These are phyloP conservation scores for Nomada hirtipes DNA, from an alignment of 2,888 invertebrate genomes.

Conservation along the genomic window DNA sequence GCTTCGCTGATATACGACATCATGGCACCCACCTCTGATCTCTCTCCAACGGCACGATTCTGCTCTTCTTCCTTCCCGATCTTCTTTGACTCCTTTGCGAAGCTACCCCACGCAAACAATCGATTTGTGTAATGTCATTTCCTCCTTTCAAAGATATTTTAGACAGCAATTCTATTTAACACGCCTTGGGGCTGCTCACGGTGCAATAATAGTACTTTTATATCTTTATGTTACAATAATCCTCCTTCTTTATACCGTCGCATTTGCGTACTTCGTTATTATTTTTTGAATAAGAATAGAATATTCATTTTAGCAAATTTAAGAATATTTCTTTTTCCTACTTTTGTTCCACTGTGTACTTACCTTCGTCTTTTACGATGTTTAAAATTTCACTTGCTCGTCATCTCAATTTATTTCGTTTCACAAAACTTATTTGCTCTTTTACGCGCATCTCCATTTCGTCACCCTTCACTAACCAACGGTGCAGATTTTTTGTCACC, in stretches of 20 bases:
- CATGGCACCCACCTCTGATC: slow-evolving; percentile 47
- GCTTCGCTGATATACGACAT: slow-evolving; percentile 75
- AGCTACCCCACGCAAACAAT: not conserved
- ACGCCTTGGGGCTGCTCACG: no score
- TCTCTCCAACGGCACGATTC: slow-evolving; percentile 48
- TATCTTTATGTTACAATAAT: not conserved
- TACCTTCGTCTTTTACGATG: no score
- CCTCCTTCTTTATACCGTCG: not conserved
- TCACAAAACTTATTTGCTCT: not conserved
- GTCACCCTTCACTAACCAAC: not conserved
- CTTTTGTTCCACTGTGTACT: no score
- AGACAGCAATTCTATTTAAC: no score
- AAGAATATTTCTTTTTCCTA: no score
- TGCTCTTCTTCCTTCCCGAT: slow-evolving; percentile 29
- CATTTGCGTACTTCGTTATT: not conserved
- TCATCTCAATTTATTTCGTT: not conserved
- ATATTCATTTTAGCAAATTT: no score
- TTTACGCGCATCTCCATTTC: slow-evolving; percentile 32
- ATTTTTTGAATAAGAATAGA: not conserved
- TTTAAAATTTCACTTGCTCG: no score
- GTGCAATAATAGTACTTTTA: no score
- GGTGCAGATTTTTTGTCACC: not conserved
- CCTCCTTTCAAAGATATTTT: not conserved
- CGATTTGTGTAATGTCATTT: no score
- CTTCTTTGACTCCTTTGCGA: not conserved